phyloP scores from a whole-genome alignment of 2,888 invertebrate genomes.

The Drosophila birchii region DNA sequence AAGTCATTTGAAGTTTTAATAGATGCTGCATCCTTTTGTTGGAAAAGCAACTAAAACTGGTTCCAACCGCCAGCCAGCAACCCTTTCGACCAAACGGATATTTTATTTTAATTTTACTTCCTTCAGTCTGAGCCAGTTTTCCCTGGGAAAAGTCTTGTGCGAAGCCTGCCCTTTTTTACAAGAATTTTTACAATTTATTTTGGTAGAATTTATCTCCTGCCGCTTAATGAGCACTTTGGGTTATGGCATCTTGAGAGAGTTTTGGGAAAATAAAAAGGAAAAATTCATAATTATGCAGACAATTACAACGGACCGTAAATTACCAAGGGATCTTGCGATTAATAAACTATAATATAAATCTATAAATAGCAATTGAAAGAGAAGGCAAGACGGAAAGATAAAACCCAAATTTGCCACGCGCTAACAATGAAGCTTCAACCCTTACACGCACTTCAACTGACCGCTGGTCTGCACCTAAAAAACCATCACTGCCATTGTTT shows the following conservation, averaged over 20 bases:
- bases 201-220: constrained; percentile 60
- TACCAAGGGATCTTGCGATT: background rate
- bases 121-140: constrained; percentile 43
- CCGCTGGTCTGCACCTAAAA: constrained; percentile 35
- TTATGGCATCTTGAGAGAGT: constrained; percentile 32
- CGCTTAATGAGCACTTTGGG: constrained; percentile 50
- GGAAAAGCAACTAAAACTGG: constrained; percentile 60
- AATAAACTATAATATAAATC: background rate
- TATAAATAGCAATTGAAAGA: constrained; percentile 1
- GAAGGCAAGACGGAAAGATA: background rate
- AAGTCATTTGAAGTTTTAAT: constrained; percentile 76
- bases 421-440: constrained; percentile 32
- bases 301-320: constrained; percentile 18
- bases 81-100: constrained; percentile 46
- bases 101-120: constrained; percentile 62
- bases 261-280: constrained; percentile 45
- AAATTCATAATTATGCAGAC: constrained; percentile 25
- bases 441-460: constrained; percentile 44
- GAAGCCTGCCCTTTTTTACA: constrained; percentile 24
- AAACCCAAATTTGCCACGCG: constrained; percentile 28
- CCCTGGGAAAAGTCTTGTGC: constrained; percentile 48
- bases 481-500: constrained; percentile 43
- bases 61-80: constrained; percentile 49
- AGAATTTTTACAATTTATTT: constrained; percentile 45
- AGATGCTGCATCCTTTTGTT: constrained; percentile 76